A percentile compares a stretch with the other conserved stretches of the same genome.
These are phyloP conservation scores for Drosophila limbata DNA, from an alignment of 2,888 invertebrate genomes.

Conservation along the genomic window DNA sequence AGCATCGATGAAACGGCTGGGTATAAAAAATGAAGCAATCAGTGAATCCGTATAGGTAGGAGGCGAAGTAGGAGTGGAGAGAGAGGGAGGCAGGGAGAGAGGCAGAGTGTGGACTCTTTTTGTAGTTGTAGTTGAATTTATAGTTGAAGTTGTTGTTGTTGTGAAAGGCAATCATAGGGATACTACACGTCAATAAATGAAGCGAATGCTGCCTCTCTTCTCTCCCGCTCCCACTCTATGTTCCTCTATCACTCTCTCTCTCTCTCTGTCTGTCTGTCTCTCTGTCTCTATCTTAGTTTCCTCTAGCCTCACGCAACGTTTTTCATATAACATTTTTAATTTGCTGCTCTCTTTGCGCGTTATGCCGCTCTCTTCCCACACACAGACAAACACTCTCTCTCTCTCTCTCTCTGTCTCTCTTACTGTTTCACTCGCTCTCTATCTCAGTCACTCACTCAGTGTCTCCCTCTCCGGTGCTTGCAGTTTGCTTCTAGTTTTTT, in stretches of 20 bases:
- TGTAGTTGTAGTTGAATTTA: constrained; percentile 8
- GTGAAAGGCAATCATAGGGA: constrained; percentile 73
- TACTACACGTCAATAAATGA: constrained; percentile 77
- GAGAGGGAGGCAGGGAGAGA: no score
- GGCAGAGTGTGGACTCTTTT: no score
- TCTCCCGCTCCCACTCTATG: neutral
- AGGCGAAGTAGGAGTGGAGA: no score
- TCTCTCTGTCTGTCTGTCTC: neutral
- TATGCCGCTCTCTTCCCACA: constrained; percentile 24
- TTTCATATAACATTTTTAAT: constrained; percentile 70
- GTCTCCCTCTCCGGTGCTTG: constrained; percentile 20
- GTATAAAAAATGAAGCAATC: constrained; percentile 74
- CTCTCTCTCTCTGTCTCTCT: neutral
- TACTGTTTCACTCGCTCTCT: constrained; percentile 13
- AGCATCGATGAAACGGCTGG: constrained; percentile 43
- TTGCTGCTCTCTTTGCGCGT: constrained; percentile 61
- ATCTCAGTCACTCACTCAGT: constrained; percentile 5
- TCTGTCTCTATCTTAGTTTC: neutral
- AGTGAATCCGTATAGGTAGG: constrained; percentile 28
- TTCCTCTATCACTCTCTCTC: neutral
- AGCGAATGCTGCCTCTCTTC: constrained; percentile 37
- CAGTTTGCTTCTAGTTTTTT: constrained; percentile 36
- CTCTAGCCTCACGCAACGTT: constrained; percentile 51
- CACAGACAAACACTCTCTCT: neutral
- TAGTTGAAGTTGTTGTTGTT: constrained; percentile 39